Percentiles rank a stretch among this genome's conserved stretches.
phyloP scores from a whole-genome alignment of 2,113 vertebrate species.

The Otolemur garnettii region DNA sequence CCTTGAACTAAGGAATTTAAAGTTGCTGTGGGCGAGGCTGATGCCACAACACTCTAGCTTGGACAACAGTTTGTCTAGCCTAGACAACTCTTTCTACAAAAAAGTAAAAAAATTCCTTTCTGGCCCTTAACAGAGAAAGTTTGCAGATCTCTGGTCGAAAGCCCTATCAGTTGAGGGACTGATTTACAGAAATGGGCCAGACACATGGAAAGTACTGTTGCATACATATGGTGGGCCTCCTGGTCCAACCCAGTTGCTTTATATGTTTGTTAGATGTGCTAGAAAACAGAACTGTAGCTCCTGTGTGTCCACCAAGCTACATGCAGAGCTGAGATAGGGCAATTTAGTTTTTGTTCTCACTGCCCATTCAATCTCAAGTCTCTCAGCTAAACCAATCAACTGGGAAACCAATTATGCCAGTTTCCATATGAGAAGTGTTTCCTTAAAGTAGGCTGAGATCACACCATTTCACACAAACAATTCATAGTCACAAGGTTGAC shows the following conservation, averaged over 20 bases:
- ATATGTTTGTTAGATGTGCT: not conserved
- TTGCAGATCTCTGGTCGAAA: not conserved
- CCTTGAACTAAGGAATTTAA: too few relatives aligned
- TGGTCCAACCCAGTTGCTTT: not conserved
- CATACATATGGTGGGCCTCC: not conserved
- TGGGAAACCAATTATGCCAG: constrained; percentile 68
- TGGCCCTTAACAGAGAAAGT: not conserved
- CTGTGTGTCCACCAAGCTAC: not conserved
- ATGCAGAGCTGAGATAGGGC: not conserved
- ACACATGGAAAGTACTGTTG: not conserved
- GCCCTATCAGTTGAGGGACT: not conserved
- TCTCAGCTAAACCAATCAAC: constrained; percentile 55
- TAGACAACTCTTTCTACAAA: too few relatives aligned
- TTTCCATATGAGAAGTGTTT: constrained; percentile 45
- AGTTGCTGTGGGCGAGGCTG: too few relatives aligned
- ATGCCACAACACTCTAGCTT: too few relatives aligned
- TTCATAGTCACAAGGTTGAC: constrained; percentile 61
- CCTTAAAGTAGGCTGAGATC: constrained; percentile 18
- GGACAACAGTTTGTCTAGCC: too few relatives aligned
- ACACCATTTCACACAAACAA: constrained; percentile 67
- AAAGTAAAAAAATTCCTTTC: not conserved
- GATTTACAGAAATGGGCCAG: not conserved
- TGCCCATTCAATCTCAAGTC: constrained; percentile 19
- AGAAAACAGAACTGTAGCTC: not conserved
- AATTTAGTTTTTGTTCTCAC: constrained; percentile 30